Conservation (phyloP, 1,140 invertebrate species). For the Pseudomyrmex cubaensis region DNA sequence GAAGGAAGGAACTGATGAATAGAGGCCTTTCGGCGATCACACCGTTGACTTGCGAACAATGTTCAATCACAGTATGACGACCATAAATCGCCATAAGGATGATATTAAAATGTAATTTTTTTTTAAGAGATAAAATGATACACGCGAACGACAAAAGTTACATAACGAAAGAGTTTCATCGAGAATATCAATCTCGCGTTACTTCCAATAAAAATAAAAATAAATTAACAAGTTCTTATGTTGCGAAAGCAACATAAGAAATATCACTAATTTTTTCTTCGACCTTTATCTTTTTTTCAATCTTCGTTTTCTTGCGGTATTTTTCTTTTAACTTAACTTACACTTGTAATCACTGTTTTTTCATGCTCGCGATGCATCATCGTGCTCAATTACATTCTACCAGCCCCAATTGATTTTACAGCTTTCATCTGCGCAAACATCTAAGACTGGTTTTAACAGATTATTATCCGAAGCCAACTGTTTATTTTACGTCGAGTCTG, state of each 20-base stretch:
- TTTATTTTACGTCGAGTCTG: conserved; percentile 15
- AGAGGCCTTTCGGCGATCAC: conserved; percentile 19
- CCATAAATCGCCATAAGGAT: conserved; percentile 63
- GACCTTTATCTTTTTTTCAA: background rate
- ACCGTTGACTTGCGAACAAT: conserved; percentile 40
- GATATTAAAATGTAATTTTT: conserved; percentile 71
- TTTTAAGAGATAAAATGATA: conserved; percentile 47
- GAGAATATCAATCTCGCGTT: conserved; percentile 60
- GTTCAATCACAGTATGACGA: conserved; percentile 41
- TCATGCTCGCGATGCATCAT: background rate
- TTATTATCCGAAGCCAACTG: background rate
- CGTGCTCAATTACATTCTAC: background rate
- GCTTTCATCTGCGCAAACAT: background rate
- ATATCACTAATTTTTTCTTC: background rate
- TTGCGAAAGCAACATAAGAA: background rate
- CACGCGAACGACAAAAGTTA: conserved; percentile 44
- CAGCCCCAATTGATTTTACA: background rate
- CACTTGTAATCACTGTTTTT: too few species aligned
- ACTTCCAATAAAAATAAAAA: conserved; percentile 36
- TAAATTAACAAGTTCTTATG: conserved; percentile 36
- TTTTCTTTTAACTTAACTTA: too few species aligned
- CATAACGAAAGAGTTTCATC: conserved; percentile 14
- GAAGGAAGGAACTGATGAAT: background rate
- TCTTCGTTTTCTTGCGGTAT: too few species aligned
- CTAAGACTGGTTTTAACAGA: background rate